Percentiles rank a stretch among this genome's conserved stretches.
Evolutionary conservation across 2,113 vertebrate species (phyloP).

Genomic region (Odocoileus virginianus): DNA sequence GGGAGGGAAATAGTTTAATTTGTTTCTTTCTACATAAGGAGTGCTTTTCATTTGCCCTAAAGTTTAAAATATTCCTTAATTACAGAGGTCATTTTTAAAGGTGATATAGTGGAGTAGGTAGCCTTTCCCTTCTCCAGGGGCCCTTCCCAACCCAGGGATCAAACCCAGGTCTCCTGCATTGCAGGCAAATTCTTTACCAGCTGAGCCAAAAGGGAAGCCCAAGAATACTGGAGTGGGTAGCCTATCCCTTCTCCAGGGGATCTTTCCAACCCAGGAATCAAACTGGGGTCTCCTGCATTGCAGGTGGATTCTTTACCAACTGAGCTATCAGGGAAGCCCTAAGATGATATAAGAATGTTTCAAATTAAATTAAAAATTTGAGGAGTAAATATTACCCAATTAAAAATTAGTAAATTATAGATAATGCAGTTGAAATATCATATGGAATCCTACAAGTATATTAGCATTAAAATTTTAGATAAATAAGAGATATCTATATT

Average conservation of each 20-base stretch:
- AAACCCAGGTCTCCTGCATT: neutral
- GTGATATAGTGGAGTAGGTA: conserved; percentile 27
- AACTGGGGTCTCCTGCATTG: neutral
- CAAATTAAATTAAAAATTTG: conserved; percentile 60
- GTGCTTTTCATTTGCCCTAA: neutral
- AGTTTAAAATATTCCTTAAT: conserved; percentile 56
- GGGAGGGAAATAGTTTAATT: neutral
- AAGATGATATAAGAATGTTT: conserved; percentile 59
- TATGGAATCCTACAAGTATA: conserved; percentile 46
- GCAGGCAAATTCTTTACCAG: neutral
- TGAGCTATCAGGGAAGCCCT: neutral
- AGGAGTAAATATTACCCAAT: conserved; percentile 32
- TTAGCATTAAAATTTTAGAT: conserved; percentile 58
- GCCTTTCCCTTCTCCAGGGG: neutral
- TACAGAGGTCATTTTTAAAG: conserved; percentile 50
- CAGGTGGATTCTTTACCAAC: neutral
- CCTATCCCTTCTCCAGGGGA: neutral
- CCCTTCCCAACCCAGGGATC: neutral
- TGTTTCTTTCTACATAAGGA: neutral
- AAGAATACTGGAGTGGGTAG: neutral
- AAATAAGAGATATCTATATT: conserved; percentile 55
- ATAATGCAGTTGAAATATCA: conserved; percentile 48
- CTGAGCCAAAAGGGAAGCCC: neutral
- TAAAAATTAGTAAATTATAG: conserved; percentile 55
- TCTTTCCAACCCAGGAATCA: neutral